Evolutionary conservation across 1,140 invertebrate species (phyloP).

Genomic region (Amyelois transitella): DNA sequence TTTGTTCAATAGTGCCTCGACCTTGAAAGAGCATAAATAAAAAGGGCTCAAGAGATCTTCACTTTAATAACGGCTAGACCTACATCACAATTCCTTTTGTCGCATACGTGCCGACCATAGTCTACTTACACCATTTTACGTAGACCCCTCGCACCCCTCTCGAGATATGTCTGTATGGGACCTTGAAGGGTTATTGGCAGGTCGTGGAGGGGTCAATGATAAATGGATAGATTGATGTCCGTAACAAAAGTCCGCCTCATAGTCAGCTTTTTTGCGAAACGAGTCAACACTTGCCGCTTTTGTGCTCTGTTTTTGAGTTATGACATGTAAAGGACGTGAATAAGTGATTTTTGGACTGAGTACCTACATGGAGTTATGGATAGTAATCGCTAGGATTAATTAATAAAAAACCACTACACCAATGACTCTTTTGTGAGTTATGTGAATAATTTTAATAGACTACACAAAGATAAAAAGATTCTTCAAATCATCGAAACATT

Average conservation of each 20-base stretch:
- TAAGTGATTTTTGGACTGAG: neutral
- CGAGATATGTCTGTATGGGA: neutral
- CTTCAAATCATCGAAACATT: no score
- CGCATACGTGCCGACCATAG: constrained; percentile 39
- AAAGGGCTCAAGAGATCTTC: constrained; percentile 36
- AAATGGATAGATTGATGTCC: constrained; percentile 8
- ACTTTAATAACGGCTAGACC: constrained; percentile 48
- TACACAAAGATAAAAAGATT: no score
- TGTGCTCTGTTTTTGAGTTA: neutral
- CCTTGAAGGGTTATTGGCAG: neutral
- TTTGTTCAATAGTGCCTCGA: no score
- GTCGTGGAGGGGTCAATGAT: constrained; percentile 7
- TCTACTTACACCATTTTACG: constrained; percentile 19
- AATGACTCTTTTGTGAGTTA: no score
- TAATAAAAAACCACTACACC: no score
- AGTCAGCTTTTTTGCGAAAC: constrained; percentile 17
- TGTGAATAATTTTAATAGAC: no score
- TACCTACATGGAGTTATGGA: no score
- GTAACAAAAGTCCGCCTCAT: constrained; percentile 16
- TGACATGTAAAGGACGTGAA: neutral
- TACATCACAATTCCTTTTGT: constrained; percentile 48
- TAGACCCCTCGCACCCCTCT: constrained; percentile 13
- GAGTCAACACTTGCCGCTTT: neutral
- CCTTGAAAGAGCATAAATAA: constrained; percentile 44
- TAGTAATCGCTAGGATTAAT: no score